A percentile compares a stretch with the other conserved stretches of the same genome.
Conservation (phyloP, 2,797 vertebrate species). For the Epinephelus malabaricus region DNA sequence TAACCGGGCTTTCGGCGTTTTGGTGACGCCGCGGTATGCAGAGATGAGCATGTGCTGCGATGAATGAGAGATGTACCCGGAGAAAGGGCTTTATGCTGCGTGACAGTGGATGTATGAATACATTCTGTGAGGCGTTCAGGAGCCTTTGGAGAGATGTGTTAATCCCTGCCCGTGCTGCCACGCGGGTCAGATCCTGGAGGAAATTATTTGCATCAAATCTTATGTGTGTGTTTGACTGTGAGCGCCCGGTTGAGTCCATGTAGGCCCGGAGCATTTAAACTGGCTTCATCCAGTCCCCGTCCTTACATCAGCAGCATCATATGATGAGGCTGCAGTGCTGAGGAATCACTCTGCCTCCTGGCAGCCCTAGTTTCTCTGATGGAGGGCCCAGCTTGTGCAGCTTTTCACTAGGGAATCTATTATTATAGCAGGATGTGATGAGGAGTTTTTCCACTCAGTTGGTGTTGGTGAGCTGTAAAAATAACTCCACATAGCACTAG, state of each 20-base stretch:
- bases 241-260: constrained; percentile 1
- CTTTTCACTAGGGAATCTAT: constrained; percentile 20
- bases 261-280: constrained; percentile 57
- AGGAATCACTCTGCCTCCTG: constrained; percentile 38
- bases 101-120: not conserved
- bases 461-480: constrained; percentile 54
- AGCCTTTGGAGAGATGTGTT: not conserved
- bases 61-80: constrained; percentile 12
- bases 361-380: not conserved
- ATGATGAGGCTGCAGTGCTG: constrained; percentile 60
- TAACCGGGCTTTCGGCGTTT: constrained; percentile 4
- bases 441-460: not conserved
- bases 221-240: not conserved
- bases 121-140: constrained; percentile 61
- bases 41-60: constrained; percentile 25
- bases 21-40: constrained; percentile 2
- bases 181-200: not conserved
- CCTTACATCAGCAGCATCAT: constrained; percentile 73
- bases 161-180: not conserved
- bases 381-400: not conserved
- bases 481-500: constrained; percentile 43
- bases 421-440: constrained; percentile 43
- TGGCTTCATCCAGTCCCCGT: constrained; percentile 72
- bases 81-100: no score
- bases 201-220: not conserved